phyloP scores from a whole-genome alignment of 2,888 invertebrate species.

The Myopa testacea region DNA sequence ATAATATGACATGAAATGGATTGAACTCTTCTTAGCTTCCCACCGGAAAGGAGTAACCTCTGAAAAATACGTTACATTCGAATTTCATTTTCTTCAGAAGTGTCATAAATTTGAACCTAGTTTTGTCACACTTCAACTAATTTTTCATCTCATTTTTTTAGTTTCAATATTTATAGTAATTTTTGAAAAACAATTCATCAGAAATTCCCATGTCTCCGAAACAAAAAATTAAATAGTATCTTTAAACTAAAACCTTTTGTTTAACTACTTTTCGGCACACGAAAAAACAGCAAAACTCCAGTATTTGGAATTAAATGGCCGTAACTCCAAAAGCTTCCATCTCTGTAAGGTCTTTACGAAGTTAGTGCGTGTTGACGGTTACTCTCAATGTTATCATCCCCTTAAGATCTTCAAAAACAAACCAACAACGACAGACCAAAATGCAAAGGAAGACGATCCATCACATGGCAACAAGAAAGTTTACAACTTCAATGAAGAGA shows the following conservation, averaged over 20 bases:
- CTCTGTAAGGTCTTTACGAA: slow-evolving; percentile 36
- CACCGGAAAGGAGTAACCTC: background rate
- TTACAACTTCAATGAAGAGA: slow-evolving; percentile 33
- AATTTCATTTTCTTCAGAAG: background rate
- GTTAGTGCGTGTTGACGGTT: slow-evolving; percentile 17
- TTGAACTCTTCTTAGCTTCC: too few species aligned
- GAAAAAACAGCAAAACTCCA: slow-evolving; percentile 36
- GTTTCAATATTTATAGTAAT: slow-evolving; percentile 18
- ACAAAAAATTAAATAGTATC: slow-evolving; percentile 22
- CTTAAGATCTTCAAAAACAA: background rate
- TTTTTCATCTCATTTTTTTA: background rate
- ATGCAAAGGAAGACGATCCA: slow-evolving; percentile 7
- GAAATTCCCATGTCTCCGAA: slow-evolving; percentile 29
- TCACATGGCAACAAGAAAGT: slow-evolving; percentile 23
- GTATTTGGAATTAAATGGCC: slow-evolving; percentile 38
- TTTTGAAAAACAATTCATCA: slow-evolving; percentile 33
- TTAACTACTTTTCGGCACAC: slow-evolving; percentile 27
- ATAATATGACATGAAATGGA: too few species aligned
- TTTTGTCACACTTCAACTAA: background rate
- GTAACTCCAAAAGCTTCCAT: slow-evolving; percentile 40
- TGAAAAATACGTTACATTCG: background rate
- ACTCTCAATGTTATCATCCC: background rate
- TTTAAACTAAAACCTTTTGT: slow-evolving; percentile 23
- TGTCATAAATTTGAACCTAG: background rate
- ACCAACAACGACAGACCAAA: background rate